Evolutionary conservation across 2,888 invertebrate species (phyloP), one percentile per base, ranked within the genome.

Genomic region (Pseudolycoriella hygida): DNA sequence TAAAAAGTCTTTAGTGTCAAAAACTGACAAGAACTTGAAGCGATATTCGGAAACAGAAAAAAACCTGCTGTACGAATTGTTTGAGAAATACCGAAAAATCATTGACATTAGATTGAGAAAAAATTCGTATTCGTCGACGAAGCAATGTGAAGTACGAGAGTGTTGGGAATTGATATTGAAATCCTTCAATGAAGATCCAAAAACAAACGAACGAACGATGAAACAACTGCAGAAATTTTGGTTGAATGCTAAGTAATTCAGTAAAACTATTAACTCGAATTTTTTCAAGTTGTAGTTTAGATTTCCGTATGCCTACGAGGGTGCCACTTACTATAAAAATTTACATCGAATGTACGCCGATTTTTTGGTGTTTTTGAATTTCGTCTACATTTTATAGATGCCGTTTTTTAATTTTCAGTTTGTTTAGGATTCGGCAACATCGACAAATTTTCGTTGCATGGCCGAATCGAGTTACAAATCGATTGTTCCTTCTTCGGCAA

Each of bases 191-290:
- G 54, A 54, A 15, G 57, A 62, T 51, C 59, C 60, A n/a, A 54
- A 54, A 31, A 55, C 54, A 32, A 59, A 57, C 11, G 52, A 57
- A 52, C 55, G 64, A 8, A 63, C 63, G 50, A 52, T 64, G 3
- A 64, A 63, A 50, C 64, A 64, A 52, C 59, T 64, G 31, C 64
- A 64, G 49, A 64, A 64, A 51, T 64, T 64, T 49, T 64, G 64
- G 64, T 53, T 64, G 20, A 64, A 64, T 52, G 59, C 63, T 37
- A 60, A 63, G 64, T 64, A 53, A 54, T 40, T 20, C 12, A 2
- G 18, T 3, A 25, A 25, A n/a, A n/a, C n/a, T n/a, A n/a, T n/a
- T n/a, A n/a, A n/a, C n/a, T n/a, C n/a, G n/a, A n/a, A n/a, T n/a
- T n/a, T n/a, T n/a, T n/a, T n/a, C n/a, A n/a, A n/a, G n/a, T n/a